Conservation (phyloP, 2,113 vertebrate genomes). For the Apus apus region DNA sequence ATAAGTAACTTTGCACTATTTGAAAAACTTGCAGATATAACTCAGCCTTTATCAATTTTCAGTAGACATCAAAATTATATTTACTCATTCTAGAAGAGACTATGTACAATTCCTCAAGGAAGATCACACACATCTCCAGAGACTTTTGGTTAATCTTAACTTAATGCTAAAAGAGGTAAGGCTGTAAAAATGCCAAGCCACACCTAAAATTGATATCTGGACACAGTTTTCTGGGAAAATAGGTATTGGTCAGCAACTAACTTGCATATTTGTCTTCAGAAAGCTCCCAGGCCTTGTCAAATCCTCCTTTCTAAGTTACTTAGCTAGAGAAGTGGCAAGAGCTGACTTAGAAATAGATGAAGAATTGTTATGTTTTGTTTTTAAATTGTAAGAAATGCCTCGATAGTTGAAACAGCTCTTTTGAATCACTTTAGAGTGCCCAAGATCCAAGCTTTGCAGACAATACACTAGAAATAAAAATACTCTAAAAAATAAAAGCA, state of each 20-base stretch:
- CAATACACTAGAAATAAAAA: background rate
- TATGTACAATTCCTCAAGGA: conserved; percentile 1
- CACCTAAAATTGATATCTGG: background rate
- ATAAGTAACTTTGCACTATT: background rate
- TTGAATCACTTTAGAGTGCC: background rate
- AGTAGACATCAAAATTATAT: background rate
- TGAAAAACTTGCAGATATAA: background rate
- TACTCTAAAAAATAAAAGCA: background rate
- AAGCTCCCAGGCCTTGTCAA: background rate
- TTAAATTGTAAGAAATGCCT: background rate
- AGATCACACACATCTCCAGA: background rate
- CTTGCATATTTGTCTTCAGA: background rate
- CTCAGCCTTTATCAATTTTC: background rate
- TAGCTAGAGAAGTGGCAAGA: background rate
- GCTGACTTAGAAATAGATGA: background rate
- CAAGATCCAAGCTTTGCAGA: background rate
- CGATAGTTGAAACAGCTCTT: background rate
- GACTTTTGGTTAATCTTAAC: background rate
- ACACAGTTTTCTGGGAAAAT: background rate
- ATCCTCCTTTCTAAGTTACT: background rate
- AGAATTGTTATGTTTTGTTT: background rate
- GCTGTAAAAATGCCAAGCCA: background rate
- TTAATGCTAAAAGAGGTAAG: background rate
- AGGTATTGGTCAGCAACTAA: background rate
- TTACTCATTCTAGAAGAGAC: background rate